Evolutionary conservation across 1,140 invertebrate species (phyloP).

Genomic region (Macrosteles quadrilineatus): DNA sequence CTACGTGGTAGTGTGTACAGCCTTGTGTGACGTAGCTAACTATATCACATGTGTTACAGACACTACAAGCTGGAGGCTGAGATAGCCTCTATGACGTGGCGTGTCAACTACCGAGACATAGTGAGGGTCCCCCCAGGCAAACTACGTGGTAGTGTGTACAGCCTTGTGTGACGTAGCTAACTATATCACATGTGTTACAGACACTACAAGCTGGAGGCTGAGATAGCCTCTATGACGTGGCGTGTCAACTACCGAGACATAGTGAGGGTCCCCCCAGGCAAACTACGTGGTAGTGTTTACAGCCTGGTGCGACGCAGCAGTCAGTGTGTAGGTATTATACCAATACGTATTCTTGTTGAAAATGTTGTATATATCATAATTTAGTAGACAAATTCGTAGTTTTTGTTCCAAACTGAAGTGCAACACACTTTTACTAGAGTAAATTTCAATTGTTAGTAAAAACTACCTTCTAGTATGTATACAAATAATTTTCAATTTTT

Average conservation of each 20-base stretch:
- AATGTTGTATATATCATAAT: no score
- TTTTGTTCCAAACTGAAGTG: no score
- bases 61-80: constrained; percentile 91
- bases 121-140: constrained; percentile 48
- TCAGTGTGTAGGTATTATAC: constrained; percentile 59
- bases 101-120: constrained; percentile 83
- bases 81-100: constrained; percentile 95
- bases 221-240: constrained; percentile 96
- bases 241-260: constrained; percentile 85
- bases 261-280: constrained; percentile 46
- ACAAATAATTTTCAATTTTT: no score
- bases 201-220: constrained; percentile 88
- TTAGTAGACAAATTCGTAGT: no score
- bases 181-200: constrained; percentile 64
- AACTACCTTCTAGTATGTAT: no score
- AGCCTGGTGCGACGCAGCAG: constrained; percentile 63
- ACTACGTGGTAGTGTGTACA: constrained; percentile 64
- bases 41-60: no score
- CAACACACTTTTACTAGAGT: no score
- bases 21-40: no score
- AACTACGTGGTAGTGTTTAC: constrained; percentile 62
- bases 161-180: constrained; percentile 59
- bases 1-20: constrained; percentile 66
- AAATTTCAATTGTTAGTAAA: no score
- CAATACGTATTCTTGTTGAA: no score